Evolutionary conservation across 1,140 invertebrate species (phyloP).

Genomic region (Aphaenogaster floridana): DNA sequence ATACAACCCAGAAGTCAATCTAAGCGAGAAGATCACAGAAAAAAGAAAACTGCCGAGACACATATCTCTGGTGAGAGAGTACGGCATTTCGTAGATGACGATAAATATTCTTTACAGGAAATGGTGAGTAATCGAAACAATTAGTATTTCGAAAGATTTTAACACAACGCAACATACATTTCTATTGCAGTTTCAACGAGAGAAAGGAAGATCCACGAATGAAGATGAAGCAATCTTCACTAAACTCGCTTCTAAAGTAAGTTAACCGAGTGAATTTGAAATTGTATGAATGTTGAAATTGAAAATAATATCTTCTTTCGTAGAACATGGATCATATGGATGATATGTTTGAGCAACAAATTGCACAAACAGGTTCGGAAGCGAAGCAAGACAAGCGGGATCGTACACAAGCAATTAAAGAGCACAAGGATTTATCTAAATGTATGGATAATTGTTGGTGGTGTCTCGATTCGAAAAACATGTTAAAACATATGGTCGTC

Average conservation of each 20-base stretch:
- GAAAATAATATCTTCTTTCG: conserved; percentile 59
- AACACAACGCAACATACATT: neutral
- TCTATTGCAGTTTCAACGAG: conserved; percentile 93
- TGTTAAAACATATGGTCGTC: conserved; percentile 96
- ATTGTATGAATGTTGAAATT: conserved; percentile 23
- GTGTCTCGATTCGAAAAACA: conserved; percentile 93
- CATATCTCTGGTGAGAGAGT: conserved; percentile 91
- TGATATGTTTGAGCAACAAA: conserved; percentile 94
- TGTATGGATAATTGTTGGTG: conserved; percentile 93
- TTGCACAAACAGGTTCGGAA: conserved; percentile 88
- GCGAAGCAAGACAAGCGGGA: conserved; percentile 90
- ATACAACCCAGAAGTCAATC: conserved; percentile 81
- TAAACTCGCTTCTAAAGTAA: conserved; percentile 90
- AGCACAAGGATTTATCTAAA: conserved; percentile 90
- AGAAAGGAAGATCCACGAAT: conserved; percentile 93
- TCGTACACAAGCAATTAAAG: conserved; percentile 90
- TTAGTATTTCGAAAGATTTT: neutral
- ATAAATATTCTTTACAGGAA: conserved; percentile 94
- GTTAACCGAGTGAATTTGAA: conserved; percentile 37
- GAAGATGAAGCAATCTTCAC: conserved; percentile 94
- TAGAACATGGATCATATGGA: conserved; percentile 90
- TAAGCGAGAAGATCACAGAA: conserved; percentile 69
- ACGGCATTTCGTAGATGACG: conserved; percentile 96
- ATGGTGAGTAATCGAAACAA: conserved; percentile 89
- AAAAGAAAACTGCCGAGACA: conserved; percentile 90